phyloP scores from a whole-genome alignment of 2,797 vertebrate species.

The Bradypodion pumilum region DNA sequence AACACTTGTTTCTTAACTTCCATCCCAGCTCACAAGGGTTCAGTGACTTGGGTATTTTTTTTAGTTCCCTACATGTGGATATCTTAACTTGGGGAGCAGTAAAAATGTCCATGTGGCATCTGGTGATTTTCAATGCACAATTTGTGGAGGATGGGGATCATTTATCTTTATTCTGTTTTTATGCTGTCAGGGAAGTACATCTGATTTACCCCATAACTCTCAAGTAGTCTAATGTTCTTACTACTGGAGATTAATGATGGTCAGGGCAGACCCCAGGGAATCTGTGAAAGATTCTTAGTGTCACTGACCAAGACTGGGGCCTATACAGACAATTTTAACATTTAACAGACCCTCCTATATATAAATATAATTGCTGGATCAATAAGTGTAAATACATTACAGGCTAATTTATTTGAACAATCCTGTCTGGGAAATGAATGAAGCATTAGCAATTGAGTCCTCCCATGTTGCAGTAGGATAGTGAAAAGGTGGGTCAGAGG shows the following conservation, averaged over 20 bases:
- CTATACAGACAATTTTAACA: not conserved
- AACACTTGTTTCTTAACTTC: conserved; percentile 60
- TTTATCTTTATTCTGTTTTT: conserved; percentile 56
- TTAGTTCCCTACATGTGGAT: conserved; percentile 49
- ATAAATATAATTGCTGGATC: not conserved
- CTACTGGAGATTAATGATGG: conserved; percentile 21
- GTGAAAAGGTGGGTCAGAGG: too few species aligned
- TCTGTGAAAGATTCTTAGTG: not conserved
- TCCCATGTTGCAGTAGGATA: too few species aligned
- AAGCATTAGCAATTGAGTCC: not conserved
- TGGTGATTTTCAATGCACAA: conserved; percentile 61
- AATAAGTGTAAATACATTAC: not conserved
- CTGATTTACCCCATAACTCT: conserved; percentile 59
- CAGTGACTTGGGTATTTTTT: conserved; percentile 44
- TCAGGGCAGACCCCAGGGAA: conserved; percentile 30
- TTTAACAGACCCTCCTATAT: not conserved
- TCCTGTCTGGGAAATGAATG: not conserved
- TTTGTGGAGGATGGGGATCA: conserved; percentile 38
- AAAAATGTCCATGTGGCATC: conserved; percentile 59
- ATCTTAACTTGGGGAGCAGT: conserved; percentile 50
- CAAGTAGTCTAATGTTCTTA: conserved; percentile 17
- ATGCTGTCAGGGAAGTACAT: conserved; percentile 44
- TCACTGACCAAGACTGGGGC: not conserved
- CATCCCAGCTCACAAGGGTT: conserved; percentile 46
- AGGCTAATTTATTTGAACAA: not conserved